Evolutionary conservation across 1,140 invertebrate species (phyloP).

Genomic region (Saccostrea echinata): DNA sequence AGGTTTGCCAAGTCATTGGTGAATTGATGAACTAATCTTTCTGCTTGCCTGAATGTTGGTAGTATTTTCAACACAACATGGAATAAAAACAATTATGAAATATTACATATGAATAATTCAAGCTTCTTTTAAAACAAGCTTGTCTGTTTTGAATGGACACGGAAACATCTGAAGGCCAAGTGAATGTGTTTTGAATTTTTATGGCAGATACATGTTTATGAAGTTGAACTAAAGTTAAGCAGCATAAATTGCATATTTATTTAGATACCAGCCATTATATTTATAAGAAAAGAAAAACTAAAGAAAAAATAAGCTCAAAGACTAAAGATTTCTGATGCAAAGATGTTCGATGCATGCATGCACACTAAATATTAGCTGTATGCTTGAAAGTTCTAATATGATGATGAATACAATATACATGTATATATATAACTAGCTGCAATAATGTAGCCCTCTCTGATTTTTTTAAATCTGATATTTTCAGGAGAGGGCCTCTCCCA

Average conservation of each 20-base stretch:
- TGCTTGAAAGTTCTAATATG: too few relatives aligned
- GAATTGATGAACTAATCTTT: background rate
- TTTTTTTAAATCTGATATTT: too few relatives aligned
- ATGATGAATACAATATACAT: too few relatives aligned
- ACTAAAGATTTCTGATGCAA: too few relatives aligned
- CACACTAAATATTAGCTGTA: too few relatives aligned
- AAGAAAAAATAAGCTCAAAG: too few relatives aligned
- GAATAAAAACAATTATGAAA: constrained; percentile 30
- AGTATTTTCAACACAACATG: background rate
- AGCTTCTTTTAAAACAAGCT: constrained; percentile 8
- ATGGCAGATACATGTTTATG: constrained; percentile 18
- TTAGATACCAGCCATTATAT: too few relatives aligned
- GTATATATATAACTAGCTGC: too few relatives aligned
- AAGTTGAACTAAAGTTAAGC: background rate
- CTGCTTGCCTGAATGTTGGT: background rate
- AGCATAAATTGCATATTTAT: background rate
- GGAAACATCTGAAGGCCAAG: constrained; percentile 31
- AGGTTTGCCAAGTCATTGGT: constrained; percentile 17
- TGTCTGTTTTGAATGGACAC: constrained; percentile 3
- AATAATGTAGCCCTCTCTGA: too few relatives aligned
- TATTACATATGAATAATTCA: constrained; percentile 30
- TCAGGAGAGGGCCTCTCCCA: too few relatives aligned
- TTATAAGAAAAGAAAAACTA: too few relatives aligned
- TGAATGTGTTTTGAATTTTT: constrained; percentile 30
- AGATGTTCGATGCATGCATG: too few relatives aligned